These are phyloP conservation scores for Proisotoma minuta DNA, from an alignment of 2,888 invertebrate species.

Conservation along the genomic window DNA sequence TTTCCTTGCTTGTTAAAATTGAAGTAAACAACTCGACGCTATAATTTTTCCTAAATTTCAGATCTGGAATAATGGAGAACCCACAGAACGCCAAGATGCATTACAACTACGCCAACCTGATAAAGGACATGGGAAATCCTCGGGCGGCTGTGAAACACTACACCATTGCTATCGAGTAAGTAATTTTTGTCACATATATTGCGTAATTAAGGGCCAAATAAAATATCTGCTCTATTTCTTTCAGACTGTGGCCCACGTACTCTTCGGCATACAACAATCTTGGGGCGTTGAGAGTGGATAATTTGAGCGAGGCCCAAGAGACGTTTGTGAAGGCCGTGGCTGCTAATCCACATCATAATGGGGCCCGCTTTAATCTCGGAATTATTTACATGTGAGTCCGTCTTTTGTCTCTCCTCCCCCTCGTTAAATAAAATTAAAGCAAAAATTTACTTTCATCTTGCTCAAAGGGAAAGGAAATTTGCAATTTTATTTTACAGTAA, in stretches of 20 bases:
- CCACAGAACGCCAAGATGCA: slow-evolving; percentile 86
- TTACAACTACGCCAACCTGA: slow-evolving; percentile 82
- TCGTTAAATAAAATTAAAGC: not conserved
- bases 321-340: slow-evolving; percentile 70
- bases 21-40: too few species aligned
- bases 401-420: not conserved
- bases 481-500: too few species aligned
- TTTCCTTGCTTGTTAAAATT: too few species aligned
- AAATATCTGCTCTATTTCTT: not conserved
- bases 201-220: not conserved
- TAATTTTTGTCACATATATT: slow-evolving; percentile 7
- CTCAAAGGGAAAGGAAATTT: too few species aligned
- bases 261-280: slow-evolving; percentile 83
- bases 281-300: slow-evolving; percentile 67
- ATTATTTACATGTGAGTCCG: slow-evolving; percentile 68
- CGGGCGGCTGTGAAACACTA: slow-evolving; percentile 73
- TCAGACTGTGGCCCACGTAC: slow-evolving; percentile 76
- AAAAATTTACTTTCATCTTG: too few species aligned
- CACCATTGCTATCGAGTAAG: slow-evolving; percentile 68
- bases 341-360: slow-evolving; percentile 70
- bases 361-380: slow-evolving; percentile 79
- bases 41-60: slow-evolving; percentile 51
- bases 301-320: slow-evolving; percentile 61
- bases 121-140: slow-evolving; percentile 68
- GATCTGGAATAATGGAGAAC: slow-evolving; percentile 71